phyloP scores from a whole-genome alignment of 2,888 invertebrate genomes.

The Drosophila lacicola region DNA sequence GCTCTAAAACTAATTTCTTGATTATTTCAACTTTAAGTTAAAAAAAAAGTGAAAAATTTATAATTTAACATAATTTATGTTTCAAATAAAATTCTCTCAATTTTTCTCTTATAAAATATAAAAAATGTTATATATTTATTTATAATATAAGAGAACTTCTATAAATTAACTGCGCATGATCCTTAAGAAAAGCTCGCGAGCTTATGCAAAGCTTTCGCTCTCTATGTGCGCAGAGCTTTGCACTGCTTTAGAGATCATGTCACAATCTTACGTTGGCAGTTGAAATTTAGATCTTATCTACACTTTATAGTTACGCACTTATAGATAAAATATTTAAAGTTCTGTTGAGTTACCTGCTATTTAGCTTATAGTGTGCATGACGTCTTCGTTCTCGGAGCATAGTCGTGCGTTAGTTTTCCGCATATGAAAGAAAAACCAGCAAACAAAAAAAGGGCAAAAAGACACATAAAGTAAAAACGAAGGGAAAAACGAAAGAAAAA shows the following conservation, averaged over 20 bases:
- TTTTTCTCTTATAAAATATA: neutral
- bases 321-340: slow-evolving; percentile 17
- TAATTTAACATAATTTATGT: too few relatives aligned
- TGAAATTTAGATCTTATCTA: slow-evolving; percentile 24
- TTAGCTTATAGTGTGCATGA: slow-evolving; percentile 95
- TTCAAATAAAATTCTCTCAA: too few relatives aligned
- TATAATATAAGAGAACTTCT: slow-evolving; percentile 16
- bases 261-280: neutral
- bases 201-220: neutral
- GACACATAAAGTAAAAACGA: slow-evolving; percentile 49
- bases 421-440: slow-evolving; percentile 85
- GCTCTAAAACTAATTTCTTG: too few relatives aligned
- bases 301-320: slow-evolving; percentile 11
- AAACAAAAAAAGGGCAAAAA: slow-evolving; percentile 74
- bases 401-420: slow-evolving; percentile 85
- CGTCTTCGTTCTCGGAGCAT: slow-evolving; percentile 95
- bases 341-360: slow-evolving; percentile 89
- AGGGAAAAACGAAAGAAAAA: slow-evolving; percentile 34
- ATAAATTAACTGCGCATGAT: slow-evolving; percentile 20
- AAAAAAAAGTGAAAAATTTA: too few relatives aligned
- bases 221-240: slow-evolving; percentile 24
- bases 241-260: slow-evolving; percentile 43
- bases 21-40: too few relatives aligned
- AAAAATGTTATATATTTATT: neutral
- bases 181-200: slow-evolving; percentile 2